Evolutionary conservation across 1,140 invertebrate species (phyloP).

Genomic region (Metaphire vulgaris): DNA sequence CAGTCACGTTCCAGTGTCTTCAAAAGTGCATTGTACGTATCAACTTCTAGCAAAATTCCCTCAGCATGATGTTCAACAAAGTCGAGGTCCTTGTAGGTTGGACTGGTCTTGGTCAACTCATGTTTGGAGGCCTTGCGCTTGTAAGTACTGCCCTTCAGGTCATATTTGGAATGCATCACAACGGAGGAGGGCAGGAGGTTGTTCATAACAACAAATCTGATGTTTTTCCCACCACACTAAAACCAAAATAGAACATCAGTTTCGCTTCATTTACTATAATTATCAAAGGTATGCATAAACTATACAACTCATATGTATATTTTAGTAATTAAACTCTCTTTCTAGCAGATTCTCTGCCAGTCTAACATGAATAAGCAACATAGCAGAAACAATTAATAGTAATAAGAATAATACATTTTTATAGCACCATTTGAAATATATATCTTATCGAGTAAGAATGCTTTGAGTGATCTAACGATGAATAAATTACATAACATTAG

Average conservation of each 20-base stretch:
- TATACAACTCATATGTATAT: too few relatives aligned
- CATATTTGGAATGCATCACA: conserved; percentile 48
- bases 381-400: too few relatives aligned
- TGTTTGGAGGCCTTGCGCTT: conserved; percentile 56
- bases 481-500: too few relatives aligned
- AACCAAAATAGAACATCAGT: not conserved
- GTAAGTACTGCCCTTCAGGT: conserved; percentile 87
- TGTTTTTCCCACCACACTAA: conserved; percentile 68
- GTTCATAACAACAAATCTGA: conserved; percentile 96
- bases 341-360: too few relatives aligned
- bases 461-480: too few relatives aligned
- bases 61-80: conserved; percentile 62
- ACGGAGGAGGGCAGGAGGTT: conserved; percentile 76
- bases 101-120: conserved; percentile 13
- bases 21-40: conserved; percentile 84
- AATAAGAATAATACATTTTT: too few relatives aligned
- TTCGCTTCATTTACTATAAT: too few relatives aligned
- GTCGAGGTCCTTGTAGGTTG: conserved; percentile 26
- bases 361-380: too few relatives aligned
- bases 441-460: too few relatives aligned
- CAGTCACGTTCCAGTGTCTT: conserved; percentile 95
- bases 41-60: conserved; percentile 85
- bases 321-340: too few relatives aligned
- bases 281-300: too few relatives aligned
- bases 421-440: too few relatives aligned